Base-by-base conservation (phyloP, 1,140 invertebrate species). In the Papilio glaucus region DNA sequence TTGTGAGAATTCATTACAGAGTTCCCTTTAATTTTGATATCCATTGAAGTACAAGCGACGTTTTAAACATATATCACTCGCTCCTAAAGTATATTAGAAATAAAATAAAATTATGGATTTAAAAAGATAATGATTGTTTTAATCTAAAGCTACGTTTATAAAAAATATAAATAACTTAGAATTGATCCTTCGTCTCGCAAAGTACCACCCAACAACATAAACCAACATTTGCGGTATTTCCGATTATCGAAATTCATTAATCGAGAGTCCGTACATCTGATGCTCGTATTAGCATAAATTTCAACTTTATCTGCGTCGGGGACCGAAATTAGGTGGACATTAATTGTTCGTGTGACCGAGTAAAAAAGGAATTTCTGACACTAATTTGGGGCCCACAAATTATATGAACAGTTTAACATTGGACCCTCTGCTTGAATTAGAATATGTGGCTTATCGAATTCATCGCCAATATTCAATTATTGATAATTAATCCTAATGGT, bases 231-330 rank as follows among this genome's bases (percentile, higher is more conserved):
- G 84, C 77, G 86, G 89, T 84, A 89, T 91, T 89, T 88, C 87
- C 87, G 86, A 85, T 89, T 81, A 85, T 76, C 74, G 62, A 88
- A 85, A 85, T 85, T 86, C 83, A 86, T 88, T 89, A 88, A 83
- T 75, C 75, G 61, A 63, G 39, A 38, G 68, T 57, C 73, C 80
- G 63, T 83, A 85, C 72, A 33, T 57, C 39, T 15, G 57, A 81
- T 77, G 72, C 60, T 75, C 72, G 82, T 85, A 85, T 85, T 84
- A 85, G 77, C 85, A 89, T 88, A 85, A 86, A 85, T 84, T 83
- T 83, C 75, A 83, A 84, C 85, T 84, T 87, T 85, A 89, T 90
- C 87, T 75, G 75, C 77, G 65, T 77, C 76, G 77, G 75, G 74
- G 78, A 82, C 78, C 81, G 39, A 83, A 88, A 87, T 85, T 87